phyloP scores from a whole-genome alignment of 2,797 vertebrate genomes.

The Halcyon badia region DNA sequence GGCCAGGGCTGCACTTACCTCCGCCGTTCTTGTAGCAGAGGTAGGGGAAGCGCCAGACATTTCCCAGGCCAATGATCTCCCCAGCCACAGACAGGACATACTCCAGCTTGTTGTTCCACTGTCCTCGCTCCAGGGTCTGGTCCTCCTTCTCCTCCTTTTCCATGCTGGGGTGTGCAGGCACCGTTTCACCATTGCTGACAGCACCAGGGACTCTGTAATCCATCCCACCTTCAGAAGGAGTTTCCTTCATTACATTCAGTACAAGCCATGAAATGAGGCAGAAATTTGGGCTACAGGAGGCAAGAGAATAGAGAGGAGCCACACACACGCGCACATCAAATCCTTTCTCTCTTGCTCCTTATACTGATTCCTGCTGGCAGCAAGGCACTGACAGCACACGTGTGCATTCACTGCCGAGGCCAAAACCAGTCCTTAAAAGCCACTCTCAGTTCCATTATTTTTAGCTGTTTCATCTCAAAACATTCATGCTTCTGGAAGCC shows the following conservation, averaged over 20 bases:
- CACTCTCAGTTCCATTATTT: not conserved
- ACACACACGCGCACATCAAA: rapidly evolving
- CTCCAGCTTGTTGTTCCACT: conserved; percentile 95
- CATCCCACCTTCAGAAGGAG: conserved; percentile 80
- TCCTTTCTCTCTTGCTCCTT: not conserved
- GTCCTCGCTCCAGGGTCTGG: conserved; percentile 89
- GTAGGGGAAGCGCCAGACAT: conserved; percentile 96
- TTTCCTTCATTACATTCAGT: not conserved
- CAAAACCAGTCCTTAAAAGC: not conserved
- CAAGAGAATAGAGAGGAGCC: not conserved
- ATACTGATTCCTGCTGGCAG: rapidly evolving
- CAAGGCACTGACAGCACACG: rapidly evolving
- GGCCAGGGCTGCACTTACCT: conserved; percentile 80
- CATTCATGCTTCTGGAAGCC: not conserved
- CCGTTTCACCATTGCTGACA: conserved; percentile 80
- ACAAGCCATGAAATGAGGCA: not conserved
- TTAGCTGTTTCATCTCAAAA: not conserved
- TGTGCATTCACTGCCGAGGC: not conserved
- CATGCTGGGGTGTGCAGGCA: conserved; percentile 43
- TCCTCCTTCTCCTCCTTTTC: conserved; percentile 69
- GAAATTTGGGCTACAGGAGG: not conserved
- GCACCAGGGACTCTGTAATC: conserved; percentile 75
- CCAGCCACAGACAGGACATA: conserved; percentile 92
- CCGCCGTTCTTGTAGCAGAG: conserved; percentile 97
- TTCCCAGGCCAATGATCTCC: conserved; percentile 94